Percentiles rank a stretch among this genome's conserved stretches.
Conservation (phyloP, 2,797 vertebrate species). For the Avahi laniger region DNA sequence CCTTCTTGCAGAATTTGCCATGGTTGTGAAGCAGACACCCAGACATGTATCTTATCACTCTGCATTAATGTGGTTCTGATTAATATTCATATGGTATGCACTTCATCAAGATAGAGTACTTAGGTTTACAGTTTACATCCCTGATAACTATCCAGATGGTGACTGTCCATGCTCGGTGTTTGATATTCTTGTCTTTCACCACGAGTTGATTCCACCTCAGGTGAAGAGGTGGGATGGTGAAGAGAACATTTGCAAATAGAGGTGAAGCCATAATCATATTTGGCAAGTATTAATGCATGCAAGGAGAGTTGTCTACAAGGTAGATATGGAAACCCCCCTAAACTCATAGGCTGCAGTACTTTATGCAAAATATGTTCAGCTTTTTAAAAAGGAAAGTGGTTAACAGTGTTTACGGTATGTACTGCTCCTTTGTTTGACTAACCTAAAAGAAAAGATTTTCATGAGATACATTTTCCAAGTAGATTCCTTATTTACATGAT, state of each 20-base stretch:
- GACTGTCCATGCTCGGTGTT: conserved; percentile 95
- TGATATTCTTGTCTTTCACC: conserved; percentile 96
- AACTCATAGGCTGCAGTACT: conserved; percentile 96
- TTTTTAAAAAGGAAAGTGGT: conserved; percentile 96
- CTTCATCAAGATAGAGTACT: conserved; percentile 97
- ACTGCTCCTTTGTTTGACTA: conserved; percentile 95
- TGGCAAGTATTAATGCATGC: conserved; percentile 97
- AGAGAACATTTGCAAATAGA: conserved; percentile 95
- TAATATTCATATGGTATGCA: conserved; percentile 96
- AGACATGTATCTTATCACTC: conserved; percentile 97
- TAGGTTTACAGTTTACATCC: conserved; percentile 98
- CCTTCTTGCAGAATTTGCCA: conserved; percentile 95
- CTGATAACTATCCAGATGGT: conserved; percentile 97
- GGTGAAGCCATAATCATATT: conserved; percentile 97
- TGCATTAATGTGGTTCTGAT: conserved; percentile 97
- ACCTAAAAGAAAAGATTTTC: conserved; percentile 94
- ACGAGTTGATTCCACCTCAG: conserved; percentile 92
- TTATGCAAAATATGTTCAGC: conserved; percentile 89
- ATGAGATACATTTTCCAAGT: conserved; percentile 97
- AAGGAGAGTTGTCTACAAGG: conserved; percentile 96
- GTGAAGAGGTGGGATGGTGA: no score
- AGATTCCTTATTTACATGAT: conserved; percentile 96
- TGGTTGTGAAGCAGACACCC: conserved; percentile 97
- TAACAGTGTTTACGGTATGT: conserved; percentile 93
- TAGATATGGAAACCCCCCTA: conserved; percentile 90